Evolutionary conservation across 2,113 vertebrate species (phyloP).

Genomic region (Tachysurus vachellii): DNA sequence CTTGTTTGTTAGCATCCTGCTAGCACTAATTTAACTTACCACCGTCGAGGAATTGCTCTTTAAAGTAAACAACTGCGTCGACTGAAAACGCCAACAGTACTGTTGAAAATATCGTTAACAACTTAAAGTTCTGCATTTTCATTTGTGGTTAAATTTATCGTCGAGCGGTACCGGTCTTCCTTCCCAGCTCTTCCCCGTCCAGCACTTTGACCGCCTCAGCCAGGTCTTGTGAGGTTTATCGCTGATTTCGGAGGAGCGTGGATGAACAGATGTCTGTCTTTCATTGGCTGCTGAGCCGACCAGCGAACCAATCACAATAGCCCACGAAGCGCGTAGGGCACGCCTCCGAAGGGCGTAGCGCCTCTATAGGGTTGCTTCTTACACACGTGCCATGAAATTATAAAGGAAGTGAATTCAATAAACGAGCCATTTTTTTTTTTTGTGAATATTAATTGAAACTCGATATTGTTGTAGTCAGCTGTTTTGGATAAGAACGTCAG

Average conservation of each 20-base stretch:
- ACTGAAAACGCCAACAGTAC: slow-evolving; percentile 24
- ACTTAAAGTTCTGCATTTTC: slow-evolving; percentile 42
- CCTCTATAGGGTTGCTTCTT: neutral
- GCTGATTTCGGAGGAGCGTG: slow-evolving; percentile 75
- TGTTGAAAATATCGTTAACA: slow-evolving; percentile 17
- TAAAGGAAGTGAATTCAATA: neutral
- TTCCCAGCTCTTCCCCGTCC: neutral
- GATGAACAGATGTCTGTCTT: slow-evolving; percentile 80
- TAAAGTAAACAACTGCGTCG: slow-evolving; percentile 49
- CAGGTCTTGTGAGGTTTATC: slow-evolving; percentile 24
- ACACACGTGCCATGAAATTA: neutral
- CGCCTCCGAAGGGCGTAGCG: slow-evolving; percentile 1
- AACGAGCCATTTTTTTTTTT: neutral
- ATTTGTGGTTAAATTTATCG: neutral
- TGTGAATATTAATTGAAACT: neutral
- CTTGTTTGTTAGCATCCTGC: neutral
- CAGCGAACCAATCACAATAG: slow-evolving; percentile 68
- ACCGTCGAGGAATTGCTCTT: slow-evolving; percentile 54
- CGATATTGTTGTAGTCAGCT: neutral
- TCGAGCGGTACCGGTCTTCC: neutral
- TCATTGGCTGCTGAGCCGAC: slow-evolving; percentile 64
- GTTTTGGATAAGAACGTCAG: neutral
- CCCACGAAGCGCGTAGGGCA: slow-evolving; percentile 71
- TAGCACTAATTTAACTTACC: slow-evolving; percentile 31
- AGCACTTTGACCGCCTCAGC: slow-evolving; percentile 11